phyloP scores from a whole-genome alignment of 2,797 vertebrate genomes.

The Coracias cyanogaster region DNA sequence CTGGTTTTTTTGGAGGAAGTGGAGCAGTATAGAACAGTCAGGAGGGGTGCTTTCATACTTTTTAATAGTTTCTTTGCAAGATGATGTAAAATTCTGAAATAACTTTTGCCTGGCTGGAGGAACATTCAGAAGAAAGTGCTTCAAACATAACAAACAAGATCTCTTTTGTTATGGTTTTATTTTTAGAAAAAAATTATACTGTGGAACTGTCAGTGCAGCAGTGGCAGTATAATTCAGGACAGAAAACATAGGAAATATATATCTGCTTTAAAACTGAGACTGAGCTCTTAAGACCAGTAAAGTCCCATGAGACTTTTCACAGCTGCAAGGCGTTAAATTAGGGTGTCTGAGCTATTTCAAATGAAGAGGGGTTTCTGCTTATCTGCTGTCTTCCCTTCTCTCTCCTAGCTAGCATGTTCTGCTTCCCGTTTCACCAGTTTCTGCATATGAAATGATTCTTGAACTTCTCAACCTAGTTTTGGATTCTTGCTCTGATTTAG shows the following conservation, averaged over 20 bases:
- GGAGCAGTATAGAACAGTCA: not conserved
- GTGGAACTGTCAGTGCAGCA: not conserved
- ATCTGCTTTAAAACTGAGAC: not conserved
- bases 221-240: not conserved
- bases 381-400: not conserved
- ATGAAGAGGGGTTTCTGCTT: not conserved
- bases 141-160: not conserved
- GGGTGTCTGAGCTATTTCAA: not conserved
- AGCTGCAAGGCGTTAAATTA: not conserved
- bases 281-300: not conserved
- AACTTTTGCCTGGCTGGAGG: not conserved
- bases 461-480: not conserved
- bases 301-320: not conserved
- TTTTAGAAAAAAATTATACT: not conserved
- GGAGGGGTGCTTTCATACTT: not conserved
- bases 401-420: not conserved
- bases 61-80: not conserved
- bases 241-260: not conserved
- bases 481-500: not conserved
- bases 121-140: not conserved
- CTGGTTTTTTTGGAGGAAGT: slow-evolving; percentile 45
- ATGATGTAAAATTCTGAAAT: slow-evolving; percentile 26
- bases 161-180: not conserved
- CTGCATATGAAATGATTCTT: not conserved
- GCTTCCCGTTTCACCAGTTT: not conserved